Conservation (phyloP, 2,113 vertebrate genomes). For the Gambusia affinis region DNA sequence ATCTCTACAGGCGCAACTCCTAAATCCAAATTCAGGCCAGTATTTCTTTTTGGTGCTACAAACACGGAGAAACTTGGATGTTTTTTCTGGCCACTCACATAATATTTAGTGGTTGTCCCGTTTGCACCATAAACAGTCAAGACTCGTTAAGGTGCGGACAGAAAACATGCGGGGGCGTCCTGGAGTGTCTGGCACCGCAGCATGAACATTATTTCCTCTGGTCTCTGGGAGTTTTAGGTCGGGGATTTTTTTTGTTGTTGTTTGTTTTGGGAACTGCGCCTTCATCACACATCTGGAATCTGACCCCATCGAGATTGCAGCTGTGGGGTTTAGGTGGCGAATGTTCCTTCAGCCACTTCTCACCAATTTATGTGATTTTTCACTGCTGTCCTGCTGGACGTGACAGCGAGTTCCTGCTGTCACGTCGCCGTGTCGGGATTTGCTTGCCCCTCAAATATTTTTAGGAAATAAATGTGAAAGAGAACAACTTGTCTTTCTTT, state of each 20-base stretch:
- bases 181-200: not conserved
- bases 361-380: not conserved
- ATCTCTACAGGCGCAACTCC: conserved; percentile 38
- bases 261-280: not conserved
- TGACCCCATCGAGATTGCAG: not conserved
- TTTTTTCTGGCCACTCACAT: not conserved
- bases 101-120: not conserved
- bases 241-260: not conserved
- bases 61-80: not conserved
- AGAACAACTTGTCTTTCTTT: not conserved
- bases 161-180: not conserved
- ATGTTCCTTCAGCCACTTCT: not conserved
- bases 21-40: not conserved
- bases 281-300: not conserved
- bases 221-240: not conserved
- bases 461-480: not conserved
- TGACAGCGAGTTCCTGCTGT: not conserved
- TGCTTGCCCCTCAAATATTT: not conserved
- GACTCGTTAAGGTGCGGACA: not conserved
- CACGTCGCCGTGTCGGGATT: not conserved
- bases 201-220: not conserved
- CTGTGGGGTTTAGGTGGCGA: not conserved
- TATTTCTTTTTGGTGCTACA: not conserved
- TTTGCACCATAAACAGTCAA: not conserved
- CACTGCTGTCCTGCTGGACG: not conserved